Conservation (phyloP, 2,888 invertebrate species). For the Phalera bucephala region DNA sequence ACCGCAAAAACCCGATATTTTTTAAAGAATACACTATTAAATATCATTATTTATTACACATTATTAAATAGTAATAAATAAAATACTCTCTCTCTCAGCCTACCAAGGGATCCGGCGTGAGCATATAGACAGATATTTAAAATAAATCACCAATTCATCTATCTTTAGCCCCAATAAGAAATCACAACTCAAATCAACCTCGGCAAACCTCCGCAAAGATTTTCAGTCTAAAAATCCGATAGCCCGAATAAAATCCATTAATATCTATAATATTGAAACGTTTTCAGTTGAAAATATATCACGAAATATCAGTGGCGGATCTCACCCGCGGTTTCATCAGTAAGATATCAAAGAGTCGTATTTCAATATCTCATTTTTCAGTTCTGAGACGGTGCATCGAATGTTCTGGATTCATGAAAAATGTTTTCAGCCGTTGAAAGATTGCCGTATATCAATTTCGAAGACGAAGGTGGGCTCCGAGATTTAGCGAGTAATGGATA, state of each 20-base stretch:
- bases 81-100: too few relatives aligned
- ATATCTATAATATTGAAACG: too few relatives aligned
- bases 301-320: conserved; percentile 44
- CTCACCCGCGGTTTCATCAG: conserved; percentile 40
- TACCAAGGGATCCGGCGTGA: too few relatives aligned
- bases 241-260: conserved; percentile 42
- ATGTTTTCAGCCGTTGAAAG: conserved; percentile 34
- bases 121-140: too few relatives aligned
- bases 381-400: conserved; percentile 11
- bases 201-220: conserved; percentile 3
- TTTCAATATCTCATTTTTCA: conserved; percentile 42
- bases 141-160: too few relatives aligned
- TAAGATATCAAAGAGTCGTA: conserved; percentile 40
- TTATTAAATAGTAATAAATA: too few relatives aligned
- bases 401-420: conserved; percentile 34
- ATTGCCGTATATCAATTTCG: conserved; percentile 30
- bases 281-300: conserved; percentile 45
- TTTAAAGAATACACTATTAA: too few relatives aligned
- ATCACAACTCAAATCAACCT: too few relatives aligned
- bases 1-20: too few relatives aligned
- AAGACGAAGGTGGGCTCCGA: conserved; percentile 8
- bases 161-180: too few relatives aligned
- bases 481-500: conserved; percentile 5
- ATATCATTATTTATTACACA: too few relatives aligned
- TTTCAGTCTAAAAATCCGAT: conserved; percentile 1